Evolutionary conservation across 2,888 invertebrate species (phyloP), one percentile per base, ranked within the genome.

Genomic region (Melieria omissa): DNA sequence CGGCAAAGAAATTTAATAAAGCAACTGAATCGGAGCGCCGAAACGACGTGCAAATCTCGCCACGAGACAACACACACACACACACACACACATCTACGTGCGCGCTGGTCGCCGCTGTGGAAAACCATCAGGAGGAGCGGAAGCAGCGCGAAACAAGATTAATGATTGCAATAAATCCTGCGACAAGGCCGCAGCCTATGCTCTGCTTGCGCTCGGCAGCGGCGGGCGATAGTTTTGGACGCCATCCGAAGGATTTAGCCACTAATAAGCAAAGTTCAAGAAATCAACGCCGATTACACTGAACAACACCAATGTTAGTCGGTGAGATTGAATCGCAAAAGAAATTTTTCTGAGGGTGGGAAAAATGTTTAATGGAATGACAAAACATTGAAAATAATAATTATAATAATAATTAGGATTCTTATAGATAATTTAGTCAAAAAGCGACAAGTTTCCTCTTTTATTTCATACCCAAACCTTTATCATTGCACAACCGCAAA

Each of bases 101-200:
- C 16, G n/a, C 41, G n/a, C 10, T 67, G 49, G 41, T 5, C 49
- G 42, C 62, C 5, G 54, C 49, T 61, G 52, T 49, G 49, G 12
- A 49, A 49, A 12, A 9, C 49, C 49, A 49, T 12, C 29, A 29
- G 1, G 47, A 65, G 58, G 63, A 70, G 61, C 70, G 74, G 75
- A 74, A 73, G 73, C 74, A 76, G 75, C 73, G 75, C 80, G 79
- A 80, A 84, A 81, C 80, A 85, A 85, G 86, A 85, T 85, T 86
- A 85, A 85, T 85, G 85, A 84, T 83, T 84, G 84, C 83, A 84
- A 86, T 85, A 86, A 86, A 86, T 86, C 85, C 83, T 81, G 83
- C 78, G 81, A 80, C 83, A 81, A 80, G 64, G 71, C 74, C 72
- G 71, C 41, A 54, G 54, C 55, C 64, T 64, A 60, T 41, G 67